Percentiles rank a stretch among this genome's conserved stretches.
phyloP scores from a whole-genome alignment of 2,888 invertebrate species.

The Julus scandinavius region DNA sequence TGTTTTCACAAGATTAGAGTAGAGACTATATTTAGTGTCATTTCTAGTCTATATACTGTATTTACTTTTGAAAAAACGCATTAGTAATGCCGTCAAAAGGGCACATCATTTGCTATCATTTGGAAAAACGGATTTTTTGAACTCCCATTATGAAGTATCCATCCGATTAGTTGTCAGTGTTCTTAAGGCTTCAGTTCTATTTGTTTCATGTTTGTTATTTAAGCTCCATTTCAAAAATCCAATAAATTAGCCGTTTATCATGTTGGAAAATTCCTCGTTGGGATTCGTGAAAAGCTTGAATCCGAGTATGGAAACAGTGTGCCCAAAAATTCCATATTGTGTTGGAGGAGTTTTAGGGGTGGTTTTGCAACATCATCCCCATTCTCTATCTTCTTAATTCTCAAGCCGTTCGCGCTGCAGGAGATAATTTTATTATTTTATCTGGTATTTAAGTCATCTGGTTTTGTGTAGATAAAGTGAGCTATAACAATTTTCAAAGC shows the following conservation, averaged over 20 bases:
- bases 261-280: not conserved
- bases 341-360: not conserved
- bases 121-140: not conserved
- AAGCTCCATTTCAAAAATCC: slow-evolving; percentile 18
- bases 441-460: slow-evolving; percentile 52
- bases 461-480: slow-evolving; percentile 50
- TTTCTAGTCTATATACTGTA: too few relatives aligned
- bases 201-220: slow-evolving; percentile 24
- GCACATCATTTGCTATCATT: not conserved
- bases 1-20: too few relatives aligned
- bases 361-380: not conserved
- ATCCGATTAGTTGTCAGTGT: not conserved
- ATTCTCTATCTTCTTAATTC: slow-evolving; percentile 49
- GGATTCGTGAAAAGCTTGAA: not conserved
- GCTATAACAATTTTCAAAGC: slow-evolving; percentile 48
- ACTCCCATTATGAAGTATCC: not conserved
- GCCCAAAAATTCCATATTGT: not conserved
- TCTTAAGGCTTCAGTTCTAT: not conserved
- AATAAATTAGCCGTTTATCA: slow-evolving; percentile 29
- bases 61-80: not conserved
- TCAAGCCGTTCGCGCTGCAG: not conserved
- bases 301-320: not conserved
- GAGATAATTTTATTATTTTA: slow-evolving; percentile 52
- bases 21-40: too few relatives aligned
- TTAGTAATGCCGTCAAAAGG: not conserved